phyloP scores from a whole-genome alignment of 1,140 invertebrate genomes.

The Rhopalosiphum padi region DNA sequence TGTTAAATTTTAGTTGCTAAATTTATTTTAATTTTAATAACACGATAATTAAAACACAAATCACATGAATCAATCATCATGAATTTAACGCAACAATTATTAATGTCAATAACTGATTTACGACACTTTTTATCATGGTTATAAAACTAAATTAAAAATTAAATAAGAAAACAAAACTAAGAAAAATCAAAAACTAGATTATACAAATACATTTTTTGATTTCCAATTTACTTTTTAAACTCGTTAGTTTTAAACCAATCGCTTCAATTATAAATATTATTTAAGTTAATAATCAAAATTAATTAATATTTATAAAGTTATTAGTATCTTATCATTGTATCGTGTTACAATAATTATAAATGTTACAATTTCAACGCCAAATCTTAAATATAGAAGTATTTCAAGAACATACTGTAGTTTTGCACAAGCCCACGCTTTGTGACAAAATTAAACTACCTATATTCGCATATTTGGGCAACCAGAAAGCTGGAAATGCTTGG shows the following conservation, averaged over 20 bases:
- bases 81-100: background rate
- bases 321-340: background rate
- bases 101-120: background rate
- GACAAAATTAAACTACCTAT: conserved; percentile 55
- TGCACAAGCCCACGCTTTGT: conserved; percentile 36
- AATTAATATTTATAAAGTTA: background rate
- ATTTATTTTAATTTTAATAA: conserved; percentile 38
- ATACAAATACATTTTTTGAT: background rate
- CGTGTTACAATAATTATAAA: background rate
- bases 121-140: background rate
- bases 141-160: background rate
- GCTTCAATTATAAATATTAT: background rate
- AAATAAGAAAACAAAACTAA: background rate
- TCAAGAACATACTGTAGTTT: conserved; percentile 18
- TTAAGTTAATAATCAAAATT: background rate
- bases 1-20: conserved; percentile 29
- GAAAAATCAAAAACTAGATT: background rate
- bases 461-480: background rate
- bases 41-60: background rate
- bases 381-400: conserved; percentile 45
- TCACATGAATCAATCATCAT: background rate
- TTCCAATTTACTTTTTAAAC: background rate
- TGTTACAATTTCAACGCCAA: conserved; percentile 24
- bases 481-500: background rate
- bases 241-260: background rate